Conservation (phyloP, 2,797 vertebrate species). For the Acropternis orthonyx region DNA sequence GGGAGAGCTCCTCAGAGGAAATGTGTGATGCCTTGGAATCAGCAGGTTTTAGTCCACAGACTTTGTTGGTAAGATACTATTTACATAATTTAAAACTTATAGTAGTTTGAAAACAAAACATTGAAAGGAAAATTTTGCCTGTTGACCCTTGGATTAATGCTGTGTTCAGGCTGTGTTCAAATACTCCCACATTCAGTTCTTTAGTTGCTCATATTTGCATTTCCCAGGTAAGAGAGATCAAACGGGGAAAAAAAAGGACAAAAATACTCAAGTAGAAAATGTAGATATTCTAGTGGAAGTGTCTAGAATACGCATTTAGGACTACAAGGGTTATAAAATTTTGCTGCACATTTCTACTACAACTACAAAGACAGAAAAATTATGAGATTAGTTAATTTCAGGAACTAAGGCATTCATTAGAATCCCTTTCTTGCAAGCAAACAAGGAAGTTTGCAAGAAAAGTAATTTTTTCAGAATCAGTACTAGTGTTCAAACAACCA, state of each 20-base stretch:
- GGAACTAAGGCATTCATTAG: background rate
- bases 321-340: background rate
- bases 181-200: background rate
- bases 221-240: background rate
- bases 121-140: background rate
- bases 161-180: background rate
- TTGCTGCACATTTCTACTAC: background rate
- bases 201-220: background rate
- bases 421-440: background rate
- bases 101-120: background rate
- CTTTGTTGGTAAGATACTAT: conserved; percentile 84
- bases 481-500: background rate
- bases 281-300: background rate
- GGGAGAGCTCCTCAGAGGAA: conserved; percentile 83
- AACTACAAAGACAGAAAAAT: background rate
- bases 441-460: background rate
- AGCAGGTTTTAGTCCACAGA: conserved; percentile 88
- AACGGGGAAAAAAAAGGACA: background rate
- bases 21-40: conserved; percentile 85
- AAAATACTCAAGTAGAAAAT: background rate
- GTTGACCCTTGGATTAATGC: background rate
- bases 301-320: background rate
- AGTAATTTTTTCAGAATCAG: background rate
- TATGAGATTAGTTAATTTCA: background rate
- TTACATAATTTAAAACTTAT: background rate